Evolutionary conservation across 1,140 invertebrate genomes (phyloP).

Genomic region (Hypsibius dujardini): DNA sequence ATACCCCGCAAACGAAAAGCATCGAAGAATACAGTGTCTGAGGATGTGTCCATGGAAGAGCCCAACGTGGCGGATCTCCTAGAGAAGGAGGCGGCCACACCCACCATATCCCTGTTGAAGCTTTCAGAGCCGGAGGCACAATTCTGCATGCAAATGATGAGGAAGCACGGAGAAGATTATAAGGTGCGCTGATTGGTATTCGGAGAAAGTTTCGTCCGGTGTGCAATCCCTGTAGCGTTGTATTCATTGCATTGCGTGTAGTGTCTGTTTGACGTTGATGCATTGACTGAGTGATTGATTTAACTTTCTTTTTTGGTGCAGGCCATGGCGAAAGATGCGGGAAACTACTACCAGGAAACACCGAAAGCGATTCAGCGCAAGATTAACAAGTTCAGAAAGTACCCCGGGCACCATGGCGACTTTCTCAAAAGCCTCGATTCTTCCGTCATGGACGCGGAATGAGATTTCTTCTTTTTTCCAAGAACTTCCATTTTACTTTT

Average conservation of each 20-base stretch:
- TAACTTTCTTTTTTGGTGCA: conserved; percentile 29
- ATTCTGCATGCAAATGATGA: conserved; percentile 59
- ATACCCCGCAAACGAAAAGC: too few species aligned
- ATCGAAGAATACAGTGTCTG: too few species aligned
- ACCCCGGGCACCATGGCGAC: conserved; percentile 22
- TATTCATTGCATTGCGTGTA: too few species aligned
- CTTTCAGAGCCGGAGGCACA: conserved; percentile 56
- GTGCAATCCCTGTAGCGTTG: too few species aligned
- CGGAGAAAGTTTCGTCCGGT: background rate
- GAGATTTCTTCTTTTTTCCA: background rate
- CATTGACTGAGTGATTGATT: background rate
- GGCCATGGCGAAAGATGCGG: conserved; percentile 62
- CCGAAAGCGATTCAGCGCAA: conserved; percentile 64
- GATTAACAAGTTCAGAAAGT: conserved; percentile 38
- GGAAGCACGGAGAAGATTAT: conserved; percentile 69
- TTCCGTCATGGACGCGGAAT: background rate
- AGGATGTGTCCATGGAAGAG: background rate
- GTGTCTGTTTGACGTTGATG: background rate
- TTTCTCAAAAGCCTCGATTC: background rate
- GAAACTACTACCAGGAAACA: conserved; percentile 68
- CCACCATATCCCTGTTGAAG: conserved; percentile 44
- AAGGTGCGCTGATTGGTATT: conserved; percentile 36
- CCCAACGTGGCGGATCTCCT: conserved; percentile 33
- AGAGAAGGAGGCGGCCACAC: conserved; percentile 52
- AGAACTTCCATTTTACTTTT: background rate